phyloP scores from a whole-genome alignment of 2,797 vertebrate species.

The Melanotaenia maccullochi region DNA sequence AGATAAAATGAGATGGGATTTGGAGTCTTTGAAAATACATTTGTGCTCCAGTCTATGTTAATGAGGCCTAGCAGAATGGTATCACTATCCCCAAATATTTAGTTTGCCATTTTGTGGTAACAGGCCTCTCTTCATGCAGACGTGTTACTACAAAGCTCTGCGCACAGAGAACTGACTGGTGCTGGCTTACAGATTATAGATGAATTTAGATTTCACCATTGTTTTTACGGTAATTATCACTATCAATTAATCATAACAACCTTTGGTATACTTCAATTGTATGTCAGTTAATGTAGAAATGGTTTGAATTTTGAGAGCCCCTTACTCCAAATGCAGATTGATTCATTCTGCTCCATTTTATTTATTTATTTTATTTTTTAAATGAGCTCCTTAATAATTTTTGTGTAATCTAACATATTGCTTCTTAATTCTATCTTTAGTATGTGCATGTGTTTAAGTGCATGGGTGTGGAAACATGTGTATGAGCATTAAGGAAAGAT shows the following conservation, averaged over 20 bases:
- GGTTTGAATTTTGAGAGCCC: not conserved
- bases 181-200: conserved; percentile 17
- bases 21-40: conserved; percentile 77
- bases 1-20: conserved; percentile 72
- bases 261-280: not conserved
- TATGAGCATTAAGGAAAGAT: conserved; percentile 36
- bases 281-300: not conserved
- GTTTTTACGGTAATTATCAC: conserved; percentile 11
- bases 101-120: conserved; percentile 74
- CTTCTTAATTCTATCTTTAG: conserved; percentile 1
- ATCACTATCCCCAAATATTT: conserved; percentile 77
- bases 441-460: not conserved
- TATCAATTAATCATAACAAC: not conserved
- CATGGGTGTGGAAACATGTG: conserved; percentile 22
- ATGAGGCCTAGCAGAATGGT: conserved; percentile 75
- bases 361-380: not conserved
- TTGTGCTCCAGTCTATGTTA: conserved; percentile 76
- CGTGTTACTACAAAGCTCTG: conserved; percentile 29
- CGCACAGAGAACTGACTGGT: conserved; percentile 15
- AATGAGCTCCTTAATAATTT: not conserved
- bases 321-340: not conserved
- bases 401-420: not conserved
- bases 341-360: not conserved
- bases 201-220: conserved; percentile 18
- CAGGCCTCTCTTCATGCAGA: conserved; percentile 46